These are phyloP conservation scores for Allygus modestus DNA, from an alignment of 2,888 invertebrate genomes.

Conservation along the genomic window DNA sequence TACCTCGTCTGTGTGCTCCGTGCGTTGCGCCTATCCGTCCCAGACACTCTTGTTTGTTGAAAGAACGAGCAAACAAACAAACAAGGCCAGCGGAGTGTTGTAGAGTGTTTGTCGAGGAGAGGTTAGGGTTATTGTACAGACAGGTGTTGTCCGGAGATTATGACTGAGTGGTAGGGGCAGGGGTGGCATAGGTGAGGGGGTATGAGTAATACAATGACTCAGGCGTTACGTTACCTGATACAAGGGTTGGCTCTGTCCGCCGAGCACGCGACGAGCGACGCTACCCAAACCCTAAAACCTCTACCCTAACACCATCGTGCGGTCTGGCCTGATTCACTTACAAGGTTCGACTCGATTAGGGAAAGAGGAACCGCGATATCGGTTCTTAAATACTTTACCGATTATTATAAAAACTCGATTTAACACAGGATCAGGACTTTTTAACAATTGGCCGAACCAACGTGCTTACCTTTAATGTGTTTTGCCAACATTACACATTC, in stretches of 20 bases:
- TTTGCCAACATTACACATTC: too few relatives aligned
- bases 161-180: not conserved
- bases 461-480: too few relatives aligned
- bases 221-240: not conserved
- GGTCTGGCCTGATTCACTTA: too few relatives aligned
- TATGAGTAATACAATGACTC: constrained; percentile 34
- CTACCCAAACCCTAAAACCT: too few relatives aligned
- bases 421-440: too few relatives aligned
- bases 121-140: constrained; percentile 41
- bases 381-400: too few relatives aligned
- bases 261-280: not conserved
- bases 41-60: constrained; percentile 13
- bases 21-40: not conserved
- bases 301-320: too few relatives aligned
- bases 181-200: not conserved
- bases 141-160: constrained; percentile 9
- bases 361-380: too few relatives aligned
- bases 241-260: not conserved
- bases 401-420: too few relatives aligned
- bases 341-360: too few relatives aligned
- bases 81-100: not conserved
- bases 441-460: too few relatives aligned
- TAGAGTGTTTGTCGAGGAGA: not conserved
- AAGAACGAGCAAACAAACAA: constrained; percentile 29
- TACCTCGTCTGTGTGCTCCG: too few relatives aligned